Evolutionary conservation across 2,113 vertebrate species (phyloP), one percentile per base, ranked within the genome.

Genomic region (Myiozetetes cayanensis): DNA sequence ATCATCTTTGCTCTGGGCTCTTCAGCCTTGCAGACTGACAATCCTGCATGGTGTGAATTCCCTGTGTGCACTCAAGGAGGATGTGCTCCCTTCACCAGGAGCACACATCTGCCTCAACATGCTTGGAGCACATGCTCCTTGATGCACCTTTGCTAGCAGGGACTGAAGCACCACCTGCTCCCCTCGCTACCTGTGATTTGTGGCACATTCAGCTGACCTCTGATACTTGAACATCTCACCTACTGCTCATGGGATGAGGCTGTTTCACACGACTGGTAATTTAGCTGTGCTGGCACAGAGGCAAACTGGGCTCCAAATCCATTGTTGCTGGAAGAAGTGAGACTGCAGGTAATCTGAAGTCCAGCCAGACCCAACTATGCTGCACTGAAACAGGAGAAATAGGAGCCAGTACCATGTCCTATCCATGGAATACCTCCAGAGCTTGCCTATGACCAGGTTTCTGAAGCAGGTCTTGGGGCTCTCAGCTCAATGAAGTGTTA

Each of bases 11-110:
- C 50, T 66, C 49, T 30, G 50, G 5, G 0, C 15, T 47, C 72
- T 63, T 86, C 82, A 75, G 61, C 56, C 61, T 30, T 76, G 87
- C 61, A 62, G 41, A 35, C 31, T 15, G 21, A 30, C 27, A 61
- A 8, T 12, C 12, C 24, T 10, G 24, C 2, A 0, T 2, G 3
- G 56, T 61, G 65, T 67, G 70, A 84, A 74, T 56, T 74, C 13
- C 53, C 33, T 1, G 20, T 21, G n/a, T 2, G 3, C 15, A 8
- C 14, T 8, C 9, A 0, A 31, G 14, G 27, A 81, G 35, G 52
- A 59, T 31, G 33, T 1, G 1, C 10, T 65, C 19, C 27, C 39
- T 73, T 78, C 12, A 5, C 6, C 39, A 49, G 28, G n/a, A 89
- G 41, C 1, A 4, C 39, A 10, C 7, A 17, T 15, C 47, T 43